Evolutionary conservation across 2,113 vertebrate species (phyloP).

Genomic region (Leuciscus idus): DNA sequence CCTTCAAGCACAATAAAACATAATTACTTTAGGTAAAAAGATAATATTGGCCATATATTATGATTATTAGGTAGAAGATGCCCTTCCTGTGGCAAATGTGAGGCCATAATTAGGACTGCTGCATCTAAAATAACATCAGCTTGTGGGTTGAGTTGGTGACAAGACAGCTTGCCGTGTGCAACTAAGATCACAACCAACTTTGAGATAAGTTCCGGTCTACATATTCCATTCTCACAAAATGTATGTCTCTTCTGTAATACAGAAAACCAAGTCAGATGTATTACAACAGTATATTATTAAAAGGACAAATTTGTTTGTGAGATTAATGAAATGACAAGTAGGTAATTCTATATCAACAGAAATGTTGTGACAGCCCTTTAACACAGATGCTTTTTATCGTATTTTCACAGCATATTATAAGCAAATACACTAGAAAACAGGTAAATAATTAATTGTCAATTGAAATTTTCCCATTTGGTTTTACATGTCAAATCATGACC

Average conservation of each 20-base stretch:
- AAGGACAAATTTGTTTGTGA: background rate
- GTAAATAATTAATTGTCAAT: no score
- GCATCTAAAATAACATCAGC: background rate
- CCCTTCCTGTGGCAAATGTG: background rate
- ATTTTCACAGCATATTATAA: background rate
- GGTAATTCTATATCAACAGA: background rate
- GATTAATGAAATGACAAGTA: background rate
- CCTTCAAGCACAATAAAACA: background rate
- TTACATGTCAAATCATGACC: background rate
- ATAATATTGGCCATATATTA: background rate
- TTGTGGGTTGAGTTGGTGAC: background rate
- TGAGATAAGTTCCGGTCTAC: slow-evolving; percentile 4
- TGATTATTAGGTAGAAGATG: background rate
- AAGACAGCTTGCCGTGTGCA: background rate
- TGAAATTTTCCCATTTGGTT: no score
- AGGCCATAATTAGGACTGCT: background rate
- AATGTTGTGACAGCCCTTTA: background rate
- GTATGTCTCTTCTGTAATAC: background rate
- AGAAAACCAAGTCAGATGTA: background rate
- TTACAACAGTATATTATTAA: background rate
- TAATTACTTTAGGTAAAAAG: background rate
- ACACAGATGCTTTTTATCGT: background rate
- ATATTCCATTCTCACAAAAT: background rate
- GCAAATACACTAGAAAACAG: background rate
- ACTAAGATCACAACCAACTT: background rate